phyloP scores from a whole-genome alignment of 2,888 invertebrate genomes.

The Lasioglossum zephyrum region DNA sequence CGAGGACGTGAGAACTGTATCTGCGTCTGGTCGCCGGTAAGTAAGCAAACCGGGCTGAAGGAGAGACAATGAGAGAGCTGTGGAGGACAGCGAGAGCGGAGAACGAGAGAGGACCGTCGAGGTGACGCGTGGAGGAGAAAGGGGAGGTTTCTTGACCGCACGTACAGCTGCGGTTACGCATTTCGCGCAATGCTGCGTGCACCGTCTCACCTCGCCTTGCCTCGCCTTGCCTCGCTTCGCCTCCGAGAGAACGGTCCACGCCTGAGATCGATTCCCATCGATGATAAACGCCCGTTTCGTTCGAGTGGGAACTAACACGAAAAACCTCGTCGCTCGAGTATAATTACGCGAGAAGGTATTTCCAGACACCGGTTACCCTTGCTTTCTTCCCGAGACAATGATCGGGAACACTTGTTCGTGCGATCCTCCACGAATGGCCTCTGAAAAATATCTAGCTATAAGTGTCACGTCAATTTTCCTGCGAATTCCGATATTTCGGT shows the following conservation, averaged over 20 bases:
- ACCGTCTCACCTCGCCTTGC: background rate
- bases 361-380: slow-evolving; percentile 10
- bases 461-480: background rate
- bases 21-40: slow-evolving; percentile 70
- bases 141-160: slow-evolving; percentile 71
- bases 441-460: background rate
- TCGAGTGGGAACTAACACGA: background rate
- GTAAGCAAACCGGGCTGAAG: slow-evolving; percentile 67
- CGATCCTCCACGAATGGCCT: background rate
- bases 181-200: slow-evolving; percentile 79
- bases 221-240: background rate
- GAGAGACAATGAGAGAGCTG: slow-evolving; percentile 40
- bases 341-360: slow-evolving; percentile 1
- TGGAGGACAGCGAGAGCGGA: slow-evolving; percentile 7
- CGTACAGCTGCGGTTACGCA: slow-evolving; percentile 83
- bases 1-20: slow-evolving; percentile 79
- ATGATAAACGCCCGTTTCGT: slow-evolving; percentile 23
- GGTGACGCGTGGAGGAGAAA: slow-evolving; percentile 19
- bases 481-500: background rate
- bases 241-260: slow-evolving; percentile 9
- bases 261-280: slow-evolving; percentile 39
- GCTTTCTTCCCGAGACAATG: background rate
- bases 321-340: background rate
- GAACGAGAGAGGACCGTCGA: background rate
- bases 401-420: slow-evolving; percentile 2